Evolutionary conservation across 2,113 vertebrate genomes (phyloP), one percentile per base, ranked within the genome.

Genomic region (cat (Felis catus)): DNA sequence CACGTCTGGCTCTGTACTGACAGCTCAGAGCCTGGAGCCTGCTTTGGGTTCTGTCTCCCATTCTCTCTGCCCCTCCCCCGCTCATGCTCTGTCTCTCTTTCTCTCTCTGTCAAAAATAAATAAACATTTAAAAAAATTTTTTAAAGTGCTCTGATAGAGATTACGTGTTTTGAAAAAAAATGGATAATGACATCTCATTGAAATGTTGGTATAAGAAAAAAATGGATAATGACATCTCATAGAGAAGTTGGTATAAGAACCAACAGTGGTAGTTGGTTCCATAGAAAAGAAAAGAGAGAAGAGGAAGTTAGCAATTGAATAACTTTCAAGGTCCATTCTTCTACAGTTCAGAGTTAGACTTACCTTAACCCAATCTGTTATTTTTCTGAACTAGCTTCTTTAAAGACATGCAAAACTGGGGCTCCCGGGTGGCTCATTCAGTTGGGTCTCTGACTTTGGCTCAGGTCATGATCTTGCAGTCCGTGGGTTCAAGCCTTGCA

Each of bases 381-480:
- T 70, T 92, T 73, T 79, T 70, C 9, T 31, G 25, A 74, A 39
- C 11, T 36, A 66, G 31, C 23, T 93, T 93, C n/a, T 94, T 94
- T 55, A 66, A 95, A 87, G 8, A 29, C 58, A 61, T 61, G 58
- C 3, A 9, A 8, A 61, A 25, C 58, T 61, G 58, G 58, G 58
- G 8, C 21, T 61, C 58, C 58, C 25, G 58, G 58, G 58, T 61
- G 58, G 7, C 18, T 61, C 21, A 61, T 9, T 61, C 18, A 18
- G 58, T 61, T 23, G 21, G 21, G 58, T 3, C 21, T 61, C 58
- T 23, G 58, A 61, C 21, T 61, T 61, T 18, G 7, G 21, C 21
- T 61, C 58, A 61, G 58, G 21, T 61, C 19, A 23, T 61, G 58
- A 61, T 61, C 21, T 23, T 23, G 21, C 9, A 21, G 58, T 61